Conservation (phyloP, 2,888 invertebrate genomes). For the Acrocyrtus sp. region DNA sequence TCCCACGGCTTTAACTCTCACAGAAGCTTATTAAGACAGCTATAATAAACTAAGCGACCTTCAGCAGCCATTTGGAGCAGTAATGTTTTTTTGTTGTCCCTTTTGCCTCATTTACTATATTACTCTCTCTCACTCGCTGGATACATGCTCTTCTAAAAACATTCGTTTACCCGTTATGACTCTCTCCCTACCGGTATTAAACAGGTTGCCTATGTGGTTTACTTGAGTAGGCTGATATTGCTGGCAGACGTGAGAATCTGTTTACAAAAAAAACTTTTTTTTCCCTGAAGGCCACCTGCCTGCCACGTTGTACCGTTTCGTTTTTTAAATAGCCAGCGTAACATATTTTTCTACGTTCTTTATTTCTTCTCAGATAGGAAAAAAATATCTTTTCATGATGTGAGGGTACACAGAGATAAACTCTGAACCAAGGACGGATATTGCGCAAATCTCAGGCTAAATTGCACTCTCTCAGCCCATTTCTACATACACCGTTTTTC, state of each 20-base stretch:
- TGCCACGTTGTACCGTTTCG: background rate
- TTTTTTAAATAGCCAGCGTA: background rate
- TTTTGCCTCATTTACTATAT: background rate
- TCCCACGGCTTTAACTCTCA: no score
- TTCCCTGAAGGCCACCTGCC: conserved; percentile 18
- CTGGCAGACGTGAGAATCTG: background rate
- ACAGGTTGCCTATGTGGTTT: no score
- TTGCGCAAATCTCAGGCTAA: no score
- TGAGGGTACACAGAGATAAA: no score
- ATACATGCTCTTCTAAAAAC: background rate
- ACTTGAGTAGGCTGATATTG: background rate
- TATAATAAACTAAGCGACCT: background rate
- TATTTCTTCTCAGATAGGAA: background rate
- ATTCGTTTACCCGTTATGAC: background rate
- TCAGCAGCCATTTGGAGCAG: background rate
- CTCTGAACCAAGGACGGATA: no score
- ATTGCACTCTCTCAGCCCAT: no score
- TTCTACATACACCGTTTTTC: no score
- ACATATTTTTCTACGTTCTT: background rate
- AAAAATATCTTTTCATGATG: background rate
- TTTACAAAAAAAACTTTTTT: conserved; percentile 3
- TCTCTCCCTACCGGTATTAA: background rate
- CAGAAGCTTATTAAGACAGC: no score
- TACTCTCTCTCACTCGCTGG: background rate
- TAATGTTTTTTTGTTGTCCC: background rate